phyloP scores from a whole-genome alignment of 1,140 invertebrate species.

The Anastatus disparis region DNA sequence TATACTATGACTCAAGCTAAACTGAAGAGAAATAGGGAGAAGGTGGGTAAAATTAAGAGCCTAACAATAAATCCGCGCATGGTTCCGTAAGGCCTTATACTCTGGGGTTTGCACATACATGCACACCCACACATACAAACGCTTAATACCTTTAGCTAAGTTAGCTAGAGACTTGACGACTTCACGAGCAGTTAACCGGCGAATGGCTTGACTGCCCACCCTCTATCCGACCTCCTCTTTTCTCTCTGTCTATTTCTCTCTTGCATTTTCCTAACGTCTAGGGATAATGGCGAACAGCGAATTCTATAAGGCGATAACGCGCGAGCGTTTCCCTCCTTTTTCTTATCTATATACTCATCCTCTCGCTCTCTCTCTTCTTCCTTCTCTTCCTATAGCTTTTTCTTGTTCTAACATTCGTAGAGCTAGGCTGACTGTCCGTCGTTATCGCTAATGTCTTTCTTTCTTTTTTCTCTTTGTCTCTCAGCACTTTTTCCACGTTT shows the following conservation, averaged over 20 bases:
- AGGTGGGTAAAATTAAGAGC: slow-evolving; percentile 33
- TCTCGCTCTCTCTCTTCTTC: slow-evolving; percentile 43
- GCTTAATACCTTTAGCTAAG: slow-evolving; percentile 37
- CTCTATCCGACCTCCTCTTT: too few species aligned
- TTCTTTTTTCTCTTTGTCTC: too few species aligned
- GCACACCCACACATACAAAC: too few species aligned
- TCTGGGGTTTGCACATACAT: neutral
- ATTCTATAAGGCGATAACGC: slow-evolving; percentile 46
- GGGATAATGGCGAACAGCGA: slow-evolving; percentile 39
- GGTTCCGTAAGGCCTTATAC: too few species aligned
- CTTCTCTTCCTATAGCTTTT: slow-evolving; percentile 48
- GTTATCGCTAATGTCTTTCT: slow-evolving; percentile 28
- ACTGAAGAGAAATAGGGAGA: neutral
- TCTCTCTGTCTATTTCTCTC: too few species aligned
- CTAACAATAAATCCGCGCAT: slow-evolving; percentile 39
- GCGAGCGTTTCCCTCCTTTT: slow-evolving; percentile 38
- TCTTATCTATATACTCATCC: too few species aligned
- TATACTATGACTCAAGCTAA: too few species aligned
- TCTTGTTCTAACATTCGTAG: too few species aligned
- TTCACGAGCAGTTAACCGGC: slow-evolving; percentile 51
- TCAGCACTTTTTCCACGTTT: too few species aligned
- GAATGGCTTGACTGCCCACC: too few species aligned
- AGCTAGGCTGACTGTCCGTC: slow-evolving; percentile 35
- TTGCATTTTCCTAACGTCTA: neutral
- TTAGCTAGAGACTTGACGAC: slow-evolving; percentile 40